phyloP scores from a whole-genome alignment of 2,888 invertebrate genomes.

The Xanthorhoe designata region DNA sequence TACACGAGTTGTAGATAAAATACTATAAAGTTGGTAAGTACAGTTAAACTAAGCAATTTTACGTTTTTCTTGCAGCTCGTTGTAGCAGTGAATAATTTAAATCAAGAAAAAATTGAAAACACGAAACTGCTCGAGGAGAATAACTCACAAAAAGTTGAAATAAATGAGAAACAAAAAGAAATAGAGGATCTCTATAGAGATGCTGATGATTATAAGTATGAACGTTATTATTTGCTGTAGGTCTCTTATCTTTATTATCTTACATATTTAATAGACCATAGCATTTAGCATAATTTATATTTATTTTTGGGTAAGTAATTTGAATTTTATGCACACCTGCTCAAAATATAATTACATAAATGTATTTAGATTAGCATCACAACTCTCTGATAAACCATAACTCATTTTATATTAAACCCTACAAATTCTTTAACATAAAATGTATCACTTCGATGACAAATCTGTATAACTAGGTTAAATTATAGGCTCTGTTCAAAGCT shows the following conservation, averaged over 20 bases:
- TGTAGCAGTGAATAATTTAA: conserved; percentile 63
- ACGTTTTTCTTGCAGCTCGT: conserved; percentile 59
- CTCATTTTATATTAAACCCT: neutral
- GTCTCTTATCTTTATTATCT: neutral
- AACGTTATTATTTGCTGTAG: conserved; percentile 16
- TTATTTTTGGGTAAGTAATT: neutral
- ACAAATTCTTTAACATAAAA: conserved; percentile 3
- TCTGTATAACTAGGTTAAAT: neutral
- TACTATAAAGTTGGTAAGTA: no score
- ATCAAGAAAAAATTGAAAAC: conserved; percentile 66
- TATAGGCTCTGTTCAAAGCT: neutral
- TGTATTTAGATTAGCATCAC: neutral
- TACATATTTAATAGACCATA: neutral
- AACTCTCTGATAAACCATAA: neutral
- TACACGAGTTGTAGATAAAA: neutral
- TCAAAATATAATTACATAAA: neutral
- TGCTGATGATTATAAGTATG: conserved; percentile 67
- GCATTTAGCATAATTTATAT: neutral
- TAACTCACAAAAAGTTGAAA: conserved; percentile 46
- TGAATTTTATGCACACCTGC: conserved; percentile 1
- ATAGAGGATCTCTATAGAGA: conserved; percentile 53
- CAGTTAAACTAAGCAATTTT: neutral
- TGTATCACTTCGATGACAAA: conserved; percentile 6
- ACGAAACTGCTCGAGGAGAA: conserved; percentile 60
- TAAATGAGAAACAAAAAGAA: conserved; percentile 61